Evolutionary conservation across 2,797 vertebrate species (phyloP).

Genomic region (Acropternis orthonyx): DNA sequence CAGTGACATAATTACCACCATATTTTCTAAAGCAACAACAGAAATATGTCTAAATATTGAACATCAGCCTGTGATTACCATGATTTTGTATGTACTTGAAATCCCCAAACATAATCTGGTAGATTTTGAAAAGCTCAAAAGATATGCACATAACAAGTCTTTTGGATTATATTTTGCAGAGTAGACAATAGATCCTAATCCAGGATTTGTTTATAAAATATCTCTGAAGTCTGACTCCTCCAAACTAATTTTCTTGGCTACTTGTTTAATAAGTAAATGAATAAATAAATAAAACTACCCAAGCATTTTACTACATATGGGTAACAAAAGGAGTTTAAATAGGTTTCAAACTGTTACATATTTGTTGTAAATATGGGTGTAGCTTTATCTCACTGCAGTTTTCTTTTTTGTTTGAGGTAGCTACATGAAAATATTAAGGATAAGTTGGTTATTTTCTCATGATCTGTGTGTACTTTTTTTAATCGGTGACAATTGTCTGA

Average conservation of each 20-base stretch:
- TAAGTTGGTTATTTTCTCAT: not conserved
- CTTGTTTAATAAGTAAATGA: not conserved
- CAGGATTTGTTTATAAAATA: not conserved
- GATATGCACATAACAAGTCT: not conserved
- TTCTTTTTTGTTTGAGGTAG: not conserved
- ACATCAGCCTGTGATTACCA: not conserved
- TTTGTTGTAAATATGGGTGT: not conserved
- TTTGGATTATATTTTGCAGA: not conserved
- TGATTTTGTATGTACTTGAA: not conserved
- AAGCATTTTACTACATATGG: not conserved
- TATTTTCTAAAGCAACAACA: not conserved
- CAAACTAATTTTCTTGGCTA: not conserved
- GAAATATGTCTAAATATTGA: not conserved
- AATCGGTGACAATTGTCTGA: not conserved
- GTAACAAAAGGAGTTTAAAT: not conserved
- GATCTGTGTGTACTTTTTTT: not conserved
- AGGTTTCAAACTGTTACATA: not conserved
- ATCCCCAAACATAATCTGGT: not conserved
- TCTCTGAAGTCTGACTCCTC: not conserved
- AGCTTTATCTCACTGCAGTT: not conserved
- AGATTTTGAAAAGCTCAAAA: not conserved
- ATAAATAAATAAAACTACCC: not conserved
- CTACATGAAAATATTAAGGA: not conserved
- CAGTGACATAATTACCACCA: not conserved
- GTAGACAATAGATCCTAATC: not conserved